Conservation (phyloP, 2,797 vertebrate genomes). For the Phataginus tricuspis region DNA sequence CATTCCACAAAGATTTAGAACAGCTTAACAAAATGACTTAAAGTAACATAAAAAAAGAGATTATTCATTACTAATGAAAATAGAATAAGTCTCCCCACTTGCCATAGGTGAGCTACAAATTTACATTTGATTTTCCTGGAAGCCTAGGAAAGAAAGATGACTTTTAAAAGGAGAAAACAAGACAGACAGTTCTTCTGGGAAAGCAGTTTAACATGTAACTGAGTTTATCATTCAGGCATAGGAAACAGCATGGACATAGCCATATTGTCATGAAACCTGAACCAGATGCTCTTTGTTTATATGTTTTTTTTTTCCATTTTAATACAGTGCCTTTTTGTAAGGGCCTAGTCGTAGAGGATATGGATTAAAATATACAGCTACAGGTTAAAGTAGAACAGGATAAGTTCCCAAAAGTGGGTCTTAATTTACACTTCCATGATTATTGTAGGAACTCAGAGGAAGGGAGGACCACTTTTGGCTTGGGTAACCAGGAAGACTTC, state of each 20-base stretch:
- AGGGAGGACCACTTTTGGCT: neutral
- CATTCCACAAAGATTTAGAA: neutral
- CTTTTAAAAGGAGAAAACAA: constrained; percentile 32
- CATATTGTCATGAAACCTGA: neutral
- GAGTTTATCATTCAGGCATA: neutral
- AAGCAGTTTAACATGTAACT: neutral
- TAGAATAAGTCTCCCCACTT: neutral
- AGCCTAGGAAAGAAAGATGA: neutral
- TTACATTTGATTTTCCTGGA: constrained; percentile 22
- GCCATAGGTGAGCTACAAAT: neutral
- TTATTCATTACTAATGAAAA: neutral
- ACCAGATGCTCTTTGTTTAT: constrained; percentile 3
- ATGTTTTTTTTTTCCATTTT: constrained; percentile 20
- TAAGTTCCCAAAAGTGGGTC: neutral
- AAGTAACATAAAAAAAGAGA: constrained; percentile 1
- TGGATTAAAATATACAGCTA: neutral
- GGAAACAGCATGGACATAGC: neutral
- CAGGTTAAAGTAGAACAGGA: neutral
- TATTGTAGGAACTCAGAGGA: neutral
- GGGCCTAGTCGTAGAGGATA: neutral
- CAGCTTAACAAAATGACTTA: neutral
- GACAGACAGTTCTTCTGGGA: neutral
- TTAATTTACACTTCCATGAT: neutral
- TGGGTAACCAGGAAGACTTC: neutral
- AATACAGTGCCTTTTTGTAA: constrained; percentile 11